Percentiles rank a stretch among this genome's conserved stretches.
These are phyloP conservation scores for Echinarachnius parma DNA, from an alignment of 53 echinoderm and acorn worm genomes.

Conservation along the genomic window DNA sequence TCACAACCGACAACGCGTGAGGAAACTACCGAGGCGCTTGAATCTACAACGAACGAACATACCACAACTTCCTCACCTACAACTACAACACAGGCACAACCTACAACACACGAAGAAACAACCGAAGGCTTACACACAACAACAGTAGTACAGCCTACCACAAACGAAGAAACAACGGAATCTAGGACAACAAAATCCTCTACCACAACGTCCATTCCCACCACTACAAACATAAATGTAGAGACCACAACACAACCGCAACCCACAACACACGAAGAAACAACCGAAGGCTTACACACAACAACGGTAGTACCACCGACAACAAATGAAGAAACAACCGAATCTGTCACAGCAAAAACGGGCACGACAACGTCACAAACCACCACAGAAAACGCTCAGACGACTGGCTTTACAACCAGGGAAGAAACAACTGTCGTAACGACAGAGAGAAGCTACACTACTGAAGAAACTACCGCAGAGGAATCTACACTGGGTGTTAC, in stretches of 20 bases:
- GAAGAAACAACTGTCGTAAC: too few species aligned
- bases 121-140: not conserved
- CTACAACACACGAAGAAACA: slow-evolving; percentile 16
- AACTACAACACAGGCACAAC: not conserved
- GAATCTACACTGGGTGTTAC: not conserved
- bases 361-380: too few species aligned
- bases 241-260: not conserved
- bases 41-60: not conserved
- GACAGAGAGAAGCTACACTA: too few species aligned
- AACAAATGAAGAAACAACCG: too few species aligned
- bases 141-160: slow-evolving; percentile 3
- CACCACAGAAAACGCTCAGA: too few species aligned
- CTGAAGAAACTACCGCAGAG: slow-evolving; percentile 19
- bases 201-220: not conserved
- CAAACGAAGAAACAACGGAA: not conserved
- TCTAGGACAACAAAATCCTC: not conserved
- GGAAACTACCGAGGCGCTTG: not conserved
- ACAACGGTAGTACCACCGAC: not conserved
- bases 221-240: not conserved
- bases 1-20: slow-evolving; percentile 2
- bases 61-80: not conserved
- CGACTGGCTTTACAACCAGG: not conserved
- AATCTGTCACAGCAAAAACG: too few species aligned
- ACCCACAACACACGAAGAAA: slow-evolving; percentile 7
- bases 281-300: not conserved